These are phyloP conservation scores for Ostrea edulis DNA, from an alignment of 1,140 invertebrate species.

Conservation along the genomic window DNA sequence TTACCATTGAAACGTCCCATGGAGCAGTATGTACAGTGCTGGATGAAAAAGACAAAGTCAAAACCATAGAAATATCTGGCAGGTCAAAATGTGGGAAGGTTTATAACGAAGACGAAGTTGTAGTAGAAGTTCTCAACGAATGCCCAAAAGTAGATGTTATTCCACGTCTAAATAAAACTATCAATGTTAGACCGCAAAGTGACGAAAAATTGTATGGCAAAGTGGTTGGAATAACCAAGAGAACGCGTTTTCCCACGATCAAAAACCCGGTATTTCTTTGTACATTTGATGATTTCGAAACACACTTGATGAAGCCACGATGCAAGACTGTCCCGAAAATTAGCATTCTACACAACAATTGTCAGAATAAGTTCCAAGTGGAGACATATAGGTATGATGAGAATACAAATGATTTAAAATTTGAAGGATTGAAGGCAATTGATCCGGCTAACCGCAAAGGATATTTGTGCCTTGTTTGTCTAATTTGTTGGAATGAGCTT, in stretches of 20 bases:
- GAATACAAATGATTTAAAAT: conserved; percentile 38
- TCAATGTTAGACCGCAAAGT: background rate
- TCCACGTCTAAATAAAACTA: conserved; percentile 43
- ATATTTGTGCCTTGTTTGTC: conserved; percentile 47
- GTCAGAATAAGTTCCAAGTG: conserved; percentile 53
- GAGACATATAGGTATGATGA: conserved; percentile 54
- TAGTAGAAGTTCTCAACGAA: conserved; percentile 66
- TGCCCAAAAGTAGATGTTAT: background rate
- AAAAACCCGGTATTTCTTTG: conserved; percentile 66
- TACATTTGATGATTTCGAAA: conserved; percentile 59
- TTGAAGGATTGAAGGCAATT: background rate
- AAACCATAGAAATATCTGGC: conserved; percentile 64
- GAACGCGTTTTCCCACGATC: conserved; percentile 46
- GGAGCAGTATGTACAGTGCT: conserved; percentile 53
- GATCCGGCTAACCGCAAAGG: conserved; percentile 17
- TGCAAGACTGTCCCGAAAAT: conserved; percentile 70
- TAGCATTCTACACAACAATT: conserved; percentile 53
- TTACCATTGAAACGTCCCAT: conserved; percentile 60
- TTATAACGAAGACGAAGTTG: conserved; percentile 71
- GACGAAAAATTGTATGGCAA: conserved; percentile 57
- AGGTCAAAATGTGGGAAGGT: conserved; percentile 67
- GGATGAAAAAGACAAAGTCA: conserved; percentile 38
- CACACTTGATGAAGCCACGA: conserved; percentile 68
- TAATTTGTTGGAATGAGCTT: conserved; percentile 49
- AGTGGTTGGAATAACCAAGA: conserved; percentile 65